Percentiles rank a stretch among this genome's conserved stretches.
Evolutionary conservation across 2,797 vertebrate genomes (phyloP).

Genomic region (Epinephelus awoara): DNA sequence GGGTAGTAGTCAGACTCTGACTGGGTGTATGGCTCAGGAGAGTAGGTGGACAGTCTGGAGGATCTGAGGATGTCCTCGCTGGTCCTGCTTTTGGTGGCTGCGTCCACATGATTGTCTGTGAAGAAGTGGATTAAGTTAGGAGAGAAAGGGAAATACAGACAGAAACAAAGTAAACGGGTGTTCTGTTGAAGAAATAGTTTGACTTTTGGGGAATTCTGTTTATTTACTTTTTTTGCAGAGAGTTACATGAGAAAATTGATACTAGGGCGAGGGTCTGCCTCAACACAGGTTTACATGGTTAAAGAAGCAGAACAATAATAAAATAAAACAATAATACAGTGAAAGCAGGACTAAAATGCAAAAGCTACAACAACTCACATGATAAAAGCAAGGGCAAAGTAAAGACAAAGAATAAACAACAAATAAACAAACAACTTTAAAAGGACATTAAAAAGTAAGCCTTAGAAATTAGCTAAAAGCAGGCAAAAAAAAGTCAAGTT

Average conservation of each 20-base stretch:
- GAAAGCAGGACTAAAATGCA: too few species aligned
- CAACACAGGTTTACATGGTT: too few species aligned
- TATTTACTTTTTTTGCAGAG: neutral
- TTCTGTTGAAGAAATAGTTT: neutral
- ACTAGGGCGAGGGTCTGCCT: neutral
- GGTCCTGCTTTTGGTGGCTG: constrained; percentile 97
- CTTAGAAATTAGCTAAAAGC: too few species aligned
- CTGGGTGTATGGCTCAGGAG: constrained; percentile 93
- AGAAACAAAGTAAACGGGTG: neutral
- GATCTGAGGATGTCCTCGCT: constrained; percentile 96
- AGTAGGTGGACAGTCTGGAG: constrained; percentile 95
- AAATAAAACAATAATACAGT: too few species aligned
- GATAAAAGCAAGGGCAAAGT: too few species aligned
- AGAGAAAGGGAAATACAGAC: neutral
- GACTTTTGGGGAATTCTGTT: neutral
- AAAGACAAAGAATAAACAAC: too few species aligned
- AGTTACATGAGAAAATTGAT: neutral
- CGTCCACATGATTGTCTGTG: constrained; percentile 75
- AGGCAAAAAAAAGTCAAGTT: too few species aligned
- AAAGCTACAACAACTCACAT: too few species aligned
- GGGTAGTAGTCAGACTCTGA: constrained; percentile 93
- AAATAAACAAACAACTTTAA: too few species aligned
- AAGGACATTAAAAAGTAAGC: too few species aligned
- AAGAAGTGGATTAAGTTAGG: constrained; percentile 4
- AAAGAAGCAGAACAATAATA: too few species aligned